Evolutionary conservation across 2,888 invertebrate species (phyloP).

Genomic region (Chymomyza fuscimana): DNA sequence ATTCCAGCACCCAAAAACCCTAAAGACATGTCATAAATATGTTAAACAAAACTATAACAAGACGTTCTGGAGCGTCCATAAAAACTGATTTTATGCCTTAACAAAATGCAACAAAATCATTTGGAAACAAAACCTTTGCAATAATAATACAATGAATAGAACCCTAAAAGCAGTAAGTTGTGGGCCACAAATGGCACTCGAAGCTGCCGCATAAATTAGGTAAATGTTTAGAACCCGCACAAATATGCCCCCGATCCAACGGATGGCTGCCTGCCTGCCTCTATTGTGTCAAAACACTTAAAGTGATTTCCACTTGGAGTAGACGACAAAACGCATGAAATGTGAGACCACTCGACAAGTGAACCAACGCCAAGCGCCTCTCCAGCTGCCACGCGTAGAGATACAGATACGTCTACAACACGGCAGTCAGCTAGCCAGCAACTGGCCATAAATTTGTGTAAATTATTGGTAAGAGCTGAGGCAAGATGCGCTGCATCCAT

Average conservation of each 20-base stretch:
- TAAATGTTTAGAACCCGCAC: slow-evolving; percentile 55
- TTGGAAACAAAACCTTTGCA: slow-evolving; percentile 50
- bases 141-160: slow-evolving; percentile 37
- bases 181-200: slow-evolving; percentile 72
- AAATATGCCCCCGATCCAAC: not conserved
- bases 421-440: slow-evolving; percentile 33
- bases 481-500: slow-evolving; percentile 10
- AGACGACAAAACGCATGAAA: slow-evolving; percentile 41
- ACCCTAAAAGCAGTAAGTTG: slow-evolving; percentile 15
- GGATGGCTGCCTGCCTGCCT: slow-evolving; percentile 21
- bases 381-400: slow-evolving; percentile 57
- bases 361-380: slow-evolving; percentile 33
- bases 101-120: slow-evolving; percentile 53
- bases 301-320: slow-evolving; percentile 68
- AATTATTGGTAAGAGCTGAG: slow-evolving; percentile 61
- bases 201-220: slow-evolving; percentile 68
- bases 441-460: slow-evolving; percentile 67
- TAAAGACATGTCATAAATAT: slow-evolving; percentile 62
- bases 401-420: not conserved
- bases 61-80: slow-evolving; percentile 30
- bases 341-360: slow-evolving; percentile 54
- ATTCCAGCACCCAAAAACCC: slow-evolving; percentile 26
- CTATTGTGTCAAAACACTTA: slow-evolving; percentile 72
- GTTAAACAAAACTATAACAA: slow-evolving; percentile 70
- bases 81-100: slow-evolving; percentile 32